Base-by-base conservation (phyloP, 2,888 invertebrate species). In the Melipona bicolor region DNA sequence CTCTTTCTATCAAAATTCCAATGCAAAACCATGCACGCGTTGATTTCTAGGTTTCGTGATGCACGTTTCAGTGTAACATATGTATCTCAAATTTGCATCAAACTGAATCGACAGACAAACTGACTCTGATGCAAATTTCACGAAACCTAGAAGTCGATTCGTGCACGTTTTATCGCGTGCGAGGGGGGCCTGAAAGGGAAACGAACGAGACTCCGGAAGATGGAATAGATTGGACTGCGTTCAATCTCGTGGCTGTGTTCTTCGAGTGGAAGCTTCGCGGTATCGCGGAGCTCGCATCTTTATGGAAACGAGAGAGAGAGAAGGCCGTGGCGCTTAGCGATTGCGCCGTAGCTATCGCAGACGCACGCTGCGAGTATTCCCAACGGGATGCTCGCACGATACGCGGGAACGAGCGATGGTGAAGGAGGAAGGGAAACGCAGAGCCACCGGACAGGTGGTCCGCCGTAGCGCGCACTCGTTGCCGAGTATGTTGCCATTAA, bases 251-350 rank as follows among this genome's bases (percentile, higher is more conserved):
- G 43, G 9, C 43, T 56, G 56, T n/a, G n/a, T n/a, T n/a, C 81
- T n/a, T n/a, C 81, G 88, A 88, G 90, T 91, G 90, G 91, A 91
- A 91, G 89, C 82, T 78, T 43, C 72, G 74, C 85, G 86, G 78
- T 83, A 89, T 89, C 21, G 89, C 83, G 79, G 79, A 77, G 82
- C 87, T 88, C 88, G 82, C 86, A 90, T 91, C 91, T 92, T 91
- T 91, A 89, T 89, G 90, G 87, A 90, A 89, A 92, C 91, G 19
- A 19, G 9, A 52, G 32, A 27, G 27, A 27, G 27, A 19, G 11
- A 24, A 9, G 24, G 27, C 90, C 88, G 89, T 90, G 92, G 92
- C 91, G 91, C 90, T 90, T 88, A 90, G 92, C 89, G 85, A 85
- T 19, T 62, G 79, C 84, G 89, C 84, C 82, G 79, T 84, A 80